phyloP scores from a whole-genome alignment of 2,888 invertebrate genomes.

The Stegophylla sp. region DNA sequence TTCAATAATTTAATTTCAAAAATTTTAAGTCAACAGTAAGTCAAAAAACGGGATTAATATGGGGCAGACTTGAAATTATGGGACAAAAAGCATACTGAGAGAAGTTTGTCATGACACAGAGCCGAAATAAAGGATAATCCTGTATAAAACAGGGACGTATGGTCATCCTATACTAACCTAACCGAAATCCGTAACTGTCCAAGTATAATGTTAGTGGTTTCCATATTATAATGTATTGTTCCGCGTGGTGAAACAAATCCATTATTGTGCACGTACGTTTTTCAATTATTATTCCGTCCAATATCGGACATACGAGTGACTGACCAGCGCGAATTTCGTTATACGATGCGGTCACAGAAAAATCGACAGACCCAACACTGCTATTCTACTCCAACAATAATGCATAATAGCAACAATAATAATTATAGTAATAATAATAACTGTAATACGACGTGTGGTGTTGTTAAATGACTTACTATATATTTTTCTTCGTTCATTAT shows the following conservation, averaged over 20 bases:
- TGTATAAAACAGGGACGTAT: too few species aligned
- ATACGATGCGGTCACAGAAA: not conserved
- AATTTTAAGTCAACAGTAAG: too few species aligned
- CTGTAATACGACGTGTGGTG: not conserved
- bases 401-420: too few species aligned
- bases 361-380: not conserved
- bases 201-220: not conserved
- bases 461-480: not conserved
- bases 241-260: not conserved
- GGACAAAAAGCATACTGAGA: too few species aligned
- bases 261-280: not conserved
- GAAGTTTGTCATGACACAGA: too few species aligned
- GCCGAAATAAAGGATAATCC: too few species aligned
- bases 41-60: too few species aligned
- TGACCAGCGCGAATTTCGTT: not conserved
- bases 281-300: conserved; percentile 22
- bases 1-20: too few species aligned
- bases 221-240: not conserved
- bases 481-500: conserved; percentile 39
- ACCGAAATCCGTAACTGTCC: not conserved
- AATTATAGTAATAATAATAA: not conserved
- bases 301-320: too few species aligned
- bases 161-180: too few species aligned
- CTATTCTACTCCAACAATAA: not conserved
- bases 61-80: too few species aligned